Evolutionary conservation across 2,888 invertebrate genomes (phyloP).

Genomic region (Xanthorhoe designata): DNA sequence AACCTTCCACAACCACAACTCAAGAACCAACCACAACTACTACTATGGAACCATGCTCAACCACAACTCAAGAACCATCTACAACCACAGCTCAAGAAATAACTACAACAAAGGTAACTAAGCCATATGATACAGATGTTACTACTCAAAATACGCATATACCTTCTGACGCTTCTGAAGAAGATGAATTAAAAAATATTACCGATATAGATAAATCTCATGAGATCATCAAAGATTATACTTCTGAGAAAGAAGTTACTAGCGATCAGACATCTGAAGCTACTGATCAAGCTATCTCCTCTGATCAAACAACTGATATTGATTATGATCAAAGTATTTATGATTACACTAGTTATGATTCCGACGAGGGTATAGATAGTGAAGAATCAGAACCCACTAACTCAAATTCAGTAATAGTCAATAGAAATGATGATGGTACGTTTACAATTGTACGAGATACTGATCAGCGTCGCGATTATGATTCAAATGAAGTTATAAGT

Average conservation of each 20-base stretch:
- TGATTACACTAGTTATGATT: background rate
- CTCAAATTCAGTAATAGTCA: background rate
- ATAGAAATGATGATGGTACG: background rate
- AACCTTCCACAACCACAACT: constrained; percentile 9
- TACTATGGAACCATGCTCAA: too few species aligned
- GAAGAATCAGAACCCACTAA: background rate
- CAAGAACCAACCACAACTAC: too few species aligned
- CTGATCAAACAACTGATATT: background rate
- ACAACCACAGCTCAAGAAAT: too few species aligned
- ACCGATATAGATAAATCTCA: background rate
- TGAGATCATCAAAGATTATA: background rate
- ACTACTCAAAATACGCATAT: too few species aligned
- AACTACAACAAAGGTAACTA: background rate
- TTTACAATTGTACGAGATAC: background rate
- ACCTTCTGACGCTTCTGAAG: background rate
- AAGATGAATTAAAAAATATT: background rate
- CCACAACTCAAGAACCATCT: too few species aligned
- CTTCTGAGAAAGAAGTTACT: too few species aligned
- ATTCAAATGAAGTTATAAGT: background rate
- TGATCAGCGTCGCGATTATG: background rate
- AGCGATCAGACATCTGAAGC: background rate
- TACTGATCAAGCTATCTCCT: background rate
- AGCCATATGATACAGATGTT: too few species aligned
- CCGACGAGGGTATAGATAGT: background rate
- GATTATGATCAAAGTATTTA: background rate